Evolutionary conservation across 2,797 vertebrate species (phyloP).

Genomic region (Sandelia bainsii): DNA sequence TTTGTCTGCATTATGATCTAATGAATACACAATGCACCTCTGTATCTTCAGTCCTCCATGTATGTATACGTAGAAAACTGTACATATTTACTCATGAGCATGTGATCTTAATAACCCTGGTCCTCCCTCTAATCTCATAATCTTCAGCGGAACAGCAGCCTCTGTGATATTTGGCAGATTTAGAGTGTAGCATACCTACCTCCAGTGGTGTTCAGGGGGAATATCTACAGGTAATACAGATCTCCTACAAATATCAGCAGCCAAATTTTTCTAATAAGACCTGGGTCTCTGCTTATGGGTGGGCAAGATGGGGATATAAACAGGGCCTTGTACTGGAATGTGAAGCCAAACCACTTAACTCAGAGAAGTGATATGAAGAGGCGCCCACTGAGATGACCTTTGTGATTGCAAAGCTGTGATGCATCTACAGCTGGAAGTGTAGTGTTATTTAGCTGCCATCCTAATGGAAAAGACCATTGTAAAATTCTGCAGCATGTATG

Average conservation of each 20-base stretch:
- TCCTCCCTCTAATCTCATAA: slow-evolving; percentile 74
- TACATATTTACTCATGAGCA: slow-evolving; percentile 45
- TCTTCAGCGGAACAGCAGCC: slow-evolving; percentile 73
- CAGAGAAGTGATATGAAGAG: slow-evolving; percentile 56
- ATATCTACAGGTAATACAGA: slow-evolving; percentile 70
- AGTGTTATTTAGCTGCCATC: slow-evolving; percentile 33
- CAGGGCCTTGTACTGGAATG: slow-evolving; percentile 57
- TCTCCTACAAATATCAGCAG: slow-evolving; percentile 65
- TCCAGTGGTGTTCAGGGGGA: slow-evolving; percentile 51
- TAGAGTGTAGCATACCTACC: slow-evolving; percentile 62
- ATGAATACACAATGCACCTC: slow-evolving; percentile 68
- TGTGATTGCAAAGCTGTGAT: slow-evolving; percentile 25
- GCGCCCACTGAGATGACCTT: slow-evolving; percentile 36
- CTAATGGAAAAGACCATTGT: slow-evolving; percentile 19
- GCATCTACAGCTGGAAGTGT: slow-evolving; percentile 35
- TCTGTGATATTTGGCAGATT: slow-evolving; percentile 77
- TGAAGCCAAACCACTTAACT: slow-evolving; percentile 46
- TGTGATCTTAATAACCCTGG: slow-evolving; percentile 61
- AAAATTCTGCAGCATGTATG: slow-evolving; percentile 23
- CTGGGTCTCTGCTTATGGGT: slow-evolving; percentile 46
- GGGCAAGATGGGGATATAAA: slow-evolving; percentile 43
- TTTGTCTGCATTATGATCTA: slow-evolving; percentile 61
- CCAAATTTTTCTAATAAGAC: slow-evolving; percentile 64
- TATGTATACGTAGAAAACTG: slow-evolving; percentile 37
- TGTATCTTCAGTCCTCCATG: slow-evolving; percentile 38